phyloP scores from a whole-genome alignment of 2,888 invertebrate genomes.

The Harpalus rufipes region DNA sequence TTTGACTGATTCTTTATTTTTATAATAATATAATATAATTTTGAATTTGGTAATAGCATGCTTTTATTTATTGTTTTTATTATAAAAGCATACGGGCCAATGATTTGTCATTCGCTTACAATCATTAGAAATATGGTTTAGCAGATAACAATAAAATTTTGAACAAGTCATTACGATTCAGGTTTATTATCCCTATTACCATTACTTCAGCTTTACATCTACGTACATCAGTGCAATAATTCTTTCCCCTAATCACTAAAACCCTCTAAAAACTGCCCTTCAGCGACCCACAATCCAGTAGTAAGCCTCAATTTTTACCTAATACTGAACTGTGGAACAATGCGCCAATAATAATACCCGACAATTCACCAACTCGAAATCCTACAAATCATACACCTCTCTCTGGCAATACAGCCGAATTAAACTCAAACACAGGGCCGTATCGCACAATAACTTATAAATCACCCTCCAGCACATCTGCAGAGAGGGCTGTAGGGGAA shows the following conservation, averaged over 20 bases:
- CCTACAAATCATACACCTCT: slow-evolving; percentile 51
- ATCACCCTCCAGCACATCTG: not conserved
- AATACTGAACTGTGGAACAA: slow-evolving; percentile 18
- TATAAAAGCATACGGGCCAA: too few relatives aligned
- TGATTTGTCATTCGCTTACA: not conserved
- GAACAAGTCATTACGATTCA: not conserved
- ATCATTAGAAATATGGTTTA: not conserved
- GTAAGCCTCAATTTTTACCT: slow-evolving; percentile 39
- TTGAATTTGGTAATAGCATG: too few relatives aligned
- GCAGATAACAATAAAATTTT: not conserved
- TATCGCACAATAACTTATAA: slow-evolving; percentile 61
- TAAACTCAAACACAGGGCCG: slow-evolving; percentile 58
- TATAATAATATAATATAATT: too few relatives aligned
- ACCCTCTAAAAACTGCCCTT: not conserved
- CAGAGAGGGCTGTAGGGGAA: not conserved
- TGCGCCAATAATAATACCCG: slow-evolving; percentile 49
- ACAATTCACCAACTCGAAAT: slow-evolving; percentile 30
- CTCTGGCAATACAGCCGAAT: slow-evolving; percentile 43
- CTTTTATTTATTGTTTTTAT: too few relatives aligned
- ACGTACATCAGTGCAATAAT: too few relatives aligned
- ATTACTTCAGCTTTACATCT: not conserved
- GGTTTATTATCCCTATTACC: not conserved
- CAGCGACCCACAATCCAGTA: not conserved
- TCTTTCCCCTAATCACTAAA: not conserved
- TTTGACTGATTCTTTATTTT: too few relatives aligned